Evolutionary conservation across 2,888 invertebrate species (phyloP), one percentile per base, ranked within the genome.

Genomic region (Drosophila mettleri): DNA sequence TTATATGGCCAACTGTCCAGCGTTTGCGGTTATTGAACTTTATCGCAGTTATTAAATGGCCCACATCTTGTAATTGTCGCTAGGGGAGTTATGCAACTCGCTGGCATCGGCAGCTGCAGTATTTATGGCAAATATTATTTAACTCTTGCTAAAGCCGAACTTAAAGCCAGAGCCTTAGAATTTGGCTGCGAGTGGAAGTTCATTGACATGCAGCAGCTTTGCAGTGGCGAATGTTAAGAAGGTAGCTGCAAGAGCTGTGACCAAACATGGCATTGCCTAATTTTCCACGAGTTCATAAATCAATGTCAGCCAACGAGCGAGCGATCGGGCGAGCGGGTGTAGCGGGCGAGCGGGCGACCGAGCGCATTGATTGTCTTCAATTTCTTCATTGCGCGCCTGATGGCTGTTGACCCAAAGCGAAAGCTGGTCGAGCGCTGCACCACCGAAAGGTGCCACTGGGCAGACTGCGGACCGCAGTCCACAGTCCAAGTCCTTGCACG

Each of bases 251-350:
- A 63, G 18, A 63, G 45, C 78, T 68, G 59, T 89, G 78, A 61
- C 89, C 88, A 83, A 90, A 90, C 89, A 90, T 87, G 91, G 89
- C 84, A 78, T 81, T 88, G 86, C 90, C 90, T 91, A 90, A 91
- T 90, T 90, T 91, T 85, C 72, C 81, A 69, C 63, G 90, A 90
- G 90, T 90, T 91, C 88, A 90, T 90, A 90, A 90, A 90, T 90
- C 90, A 90, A 88, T 89, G 89, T 89, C 90, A 88, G 43, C 63
- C 1, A 16, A 16, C 43, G 43, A 24, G 2, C 22, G 22, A 22
- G 39, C 39, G 39, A 24, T 4, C 4, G 24, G 7, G 24, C 24
- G 24, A 24, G 4, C 24, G 24, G 24, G 24, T 24, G n/a, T n/a
- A 24, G 2, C 22, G 22, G 14, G 39, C 39, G 39, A 24, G 24